Evolutionary conservation across 2,888 invertebrate genomes (phyloP), one percentile per base, ranked within the genome.

Genomic region (Spilarctia lutea): DNA sequence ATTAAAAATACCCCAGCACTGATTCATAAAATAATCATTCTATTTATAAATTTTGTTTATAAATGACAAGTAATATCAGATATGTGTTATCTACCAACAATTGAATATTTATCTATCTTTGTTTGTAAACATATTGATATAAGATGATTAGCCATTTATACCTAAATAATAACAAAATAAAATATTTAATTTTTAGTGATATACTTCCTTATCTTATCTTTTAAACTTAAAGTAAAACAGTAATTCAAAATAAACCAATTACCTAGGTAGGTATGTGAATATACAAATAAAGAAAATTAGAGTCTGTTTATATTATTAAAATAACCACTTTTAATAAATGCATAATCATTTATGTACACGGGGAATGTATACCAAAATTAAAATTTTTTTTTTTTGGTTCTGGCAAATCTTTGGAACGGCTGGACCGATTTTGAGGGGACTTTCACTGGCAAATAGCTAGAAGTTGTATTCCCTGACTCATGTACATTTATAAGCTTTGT

Each of bases 41-140:
- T 73, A 73, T 65, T 73, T 69, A 60, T 69, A 73, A 24, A 11
- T 27, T 73, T 73, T 73, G 68, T 69, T 73, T 73, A 73, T 72
- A 67, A 67, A 66, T 72, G 18, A 60, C 68, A 16, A 48, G 35
- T 65, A 48, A 27, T 18, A 68, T 16, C 30, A 68, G 45, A 69
- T 73, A 68, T 30, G 30, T 68, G 48, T 65, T 52, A 73, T 73
- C 73, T 73, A 48, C 65, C 35, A 45, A 68, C 68, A 73, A 76
- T 81, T 71, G 71, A 79, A 71, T 73, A 45, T 76, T 75, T 45
- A 69, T 74, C 20, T 75, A 77, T 24, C 52, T 11, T n/a, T 82
- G 72, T 77, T 72, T 75, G 45, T 45, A 68, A 68, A 27, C 48
- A 68, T 1, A 48, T 20, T 48, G 63, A 45, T 68, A 48, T 24